Evolutionary conservation across 2,888 invertebrate species (phyloP), one percentile per base, ranked within the genome.

Genomic region (Conomelus anceps): DNA sequence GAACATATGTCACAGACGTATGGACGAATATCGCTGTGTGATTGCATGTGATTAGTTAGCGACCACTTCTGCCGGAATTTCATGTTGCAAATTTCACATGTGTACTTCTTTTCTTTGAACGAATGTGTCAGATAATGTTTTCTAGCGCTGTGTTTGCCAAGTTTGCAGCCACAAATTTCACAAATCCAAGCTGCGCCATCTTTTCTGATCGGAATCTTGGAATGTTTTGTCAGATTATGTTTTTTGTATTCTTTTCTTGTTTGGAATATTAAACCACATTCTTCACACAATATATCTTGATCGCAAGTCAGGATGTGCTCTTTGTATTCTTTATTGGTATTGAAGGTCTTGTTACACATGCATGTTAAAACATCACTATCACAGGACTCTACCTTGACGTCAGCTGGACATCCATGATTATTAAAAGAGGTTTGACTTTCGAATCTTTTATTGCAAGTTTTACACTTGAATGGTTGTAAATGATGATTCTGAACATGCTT

Each of bases 51-150:
- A 26, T 86, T 86, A 9, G 17, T 24, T 1, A 86, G 86, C 24
- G 86, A 23, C 24, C 22, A 26, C 22, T 23, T 86, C 23, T 86
- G 22, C 22, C 11, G 20, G 24, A 86, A 86, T 23, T 86, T 86
- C 86, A 86, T 86, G 11, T 22, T 22, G 24, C 86, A 86, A 24
- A 86, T 1, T 3, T 24, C 3, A 86, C 86, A 86, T 11, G 23
- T 86, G 29, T 13, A 86, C n/a, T 86, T 86, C 22, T 86, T 86
- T n/a, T 86, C 86, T 23, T 22, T 24, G 29, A 86, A 86, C 11
- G 23, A 24, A 86, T 86, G 86, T 20, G 86, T 86, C 86, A 86
- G 13, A 23, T 86, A 86, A 86, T 86, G 86, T n/a, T 86, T 86
- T 26, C 24, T 86, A 23, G 86, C 86, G 7, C 86, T 86, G 22